Percentiles rank a stretch among this genome's conserved stretches.
Conservation (phyloP, 2,797 vertebrate species). For the Hozukius guyotensis region DNA sequence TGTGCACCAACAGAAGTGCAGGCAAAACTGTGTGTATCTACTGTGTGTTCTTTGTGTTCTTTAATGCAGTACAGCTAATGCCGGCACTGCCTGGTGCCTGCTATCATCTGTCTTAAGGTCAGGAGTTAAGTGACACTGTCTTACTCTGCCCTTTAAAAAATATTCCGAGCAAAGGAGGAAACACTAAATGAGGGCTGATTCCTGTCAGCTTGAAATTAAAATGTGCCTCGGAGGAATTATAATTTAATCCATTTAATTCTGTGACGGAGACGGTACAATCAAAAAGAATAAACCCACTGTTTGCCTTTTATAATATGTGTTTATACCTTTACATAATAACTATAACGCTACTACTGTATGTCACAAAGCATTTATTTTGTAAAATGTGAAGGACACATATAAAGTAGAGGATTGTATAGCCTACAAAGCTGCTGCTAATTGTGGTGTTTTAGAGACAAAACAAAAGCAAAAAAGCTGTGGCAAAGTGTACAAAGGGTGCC, state of each 20-base stretch:
- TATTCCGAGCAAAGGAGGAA: slow-evolving; percentile 31
- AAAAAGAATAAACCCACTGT: not conserved
- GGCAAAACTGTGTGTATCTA: not conserved
- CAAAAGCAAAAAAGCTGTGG: slow-evolving; percentile 48
- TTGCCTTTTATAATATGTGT: not conserved
- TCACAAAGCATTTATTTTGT: slow-evolving; percentile 15
- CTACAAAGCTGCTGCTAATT: slow-evolving; percentile 60
- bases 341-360: not conserved
- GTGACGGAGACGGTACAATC: not conserved
- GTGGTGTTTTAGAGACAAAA: slow-evolving; percentile 62
- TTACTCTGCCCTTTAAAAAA: slow-evolving; percentile 61
- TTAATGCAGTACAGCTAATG: slow-evolving; percentile 38
- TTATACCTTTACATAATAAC: slow-evolving; percentile 3
- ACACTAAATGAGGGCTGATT: slow-evolving; percentile 28
- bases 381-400: slow-evolving; percentile 11
- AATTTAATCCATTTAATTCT: slow-evolving; percentile 1
- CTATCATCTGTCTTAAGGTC: slow-evolving; percentile 60
- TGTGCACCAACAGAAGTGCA: not conserved
- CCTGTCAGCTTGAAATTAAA: slow-evolving; percentile 35
- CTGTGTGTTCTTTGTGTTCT: not conserved
- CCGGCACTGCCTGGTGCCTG: slow-evolving; percentile 26
- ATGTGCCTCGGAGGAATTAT: slow-evolving; percentile 12
- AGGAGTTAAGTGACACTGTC: slow-evolving; percentile 70
- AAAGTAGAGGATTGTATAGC: slow-evolving; percentile 32
- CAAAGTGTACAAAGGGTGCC: slow-evolving; percentile 61